Evolutionary conservation across 2,113 vertebrate genomes (phyloP).

Genomic region (Ceyx margarethae): DNA sequence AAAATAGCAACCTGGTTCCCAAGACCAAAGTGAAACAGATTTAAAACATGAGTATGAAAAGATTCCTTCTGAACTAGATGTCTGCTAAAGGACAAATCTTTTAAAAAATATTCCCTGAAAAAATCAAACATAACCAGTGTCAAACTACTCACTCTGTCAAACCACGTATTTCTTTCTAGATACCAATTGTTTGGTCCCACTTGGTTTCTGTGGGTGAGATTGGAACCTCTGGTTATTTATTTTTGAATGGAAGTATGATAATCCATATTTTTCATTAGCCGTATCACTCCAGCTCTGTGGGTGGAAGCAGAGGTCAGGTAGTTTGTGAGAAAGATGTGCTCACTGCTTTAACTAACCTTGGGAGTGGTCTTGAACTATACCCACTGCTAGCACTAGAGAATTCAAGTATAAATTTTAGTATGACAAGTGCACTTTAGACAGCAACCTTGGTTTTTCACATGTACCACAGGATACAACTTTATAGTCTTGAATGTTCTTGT

Average conservation of each 20-base stretch:
- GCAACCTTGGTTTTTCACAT: background rate
- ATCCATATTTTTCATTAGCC: background rate
- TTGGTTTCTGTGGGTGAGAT: background rate
- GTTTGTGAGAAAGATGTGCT: background rate
- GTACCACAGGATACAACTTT: background rate
- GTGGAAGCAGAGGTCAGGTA: background rate
- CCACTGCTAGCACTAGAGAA: background rate
- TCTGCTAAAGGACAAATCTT: background rate
- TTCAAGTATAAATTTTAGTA: background rate
- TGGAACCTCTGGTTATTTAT: background rate
- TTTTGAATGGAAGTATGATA: background rate
- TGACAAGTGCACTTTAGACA: background rate
- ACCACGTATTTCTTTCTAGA: background rate
- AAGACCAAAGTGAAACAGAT: background rate
- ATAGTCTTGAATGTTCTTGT: background rate
- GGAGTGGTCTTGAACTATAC: background rate
- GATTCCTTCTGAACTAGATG: background rate
- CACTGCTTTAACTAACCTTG: background rate
- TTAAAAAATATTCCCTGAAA: background rate
- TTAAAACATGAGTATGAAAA: background rate
- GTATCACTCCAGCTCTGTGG: background rate
- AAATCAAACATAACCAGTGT: background rate
- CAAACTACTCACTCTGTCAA: background rate
- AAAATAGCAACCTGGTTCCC: background rate
- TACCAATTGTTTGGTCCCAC: background rate